Evolutionary conservation across 2,888 invertebrate species (phyloP).

Genomic region (Arrhopalites spinosus): DNA sequence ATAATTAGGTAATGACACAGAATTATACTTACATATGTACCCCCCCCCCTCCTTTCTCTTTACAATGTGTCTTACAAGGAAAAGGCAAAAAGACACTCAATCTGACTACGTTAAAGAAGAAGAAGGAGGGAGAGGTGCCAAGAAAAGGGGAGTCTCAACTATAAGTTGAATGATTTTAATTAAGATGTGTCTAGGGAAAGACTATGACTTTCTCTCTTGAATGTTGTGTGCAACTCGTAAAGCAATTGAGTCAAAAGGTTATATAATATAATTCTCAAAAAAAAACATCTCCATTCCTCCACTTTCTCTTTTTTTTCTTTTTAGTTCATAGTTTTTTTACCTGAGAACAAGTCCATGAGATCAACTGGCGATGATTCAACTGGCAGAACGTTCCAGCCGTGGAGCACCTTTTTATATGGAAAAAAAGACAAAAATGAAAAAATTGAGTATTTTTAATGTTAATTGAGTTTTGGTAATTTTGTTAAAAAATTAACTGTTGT

Average conservation of each 20-base stretch:
- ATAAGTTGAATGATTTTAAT: slow-evolving; percentile 35
- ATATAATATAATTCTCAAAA: background rate
- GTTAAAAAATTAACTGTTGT: no score
- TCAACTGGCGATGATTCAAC: slow-evolving; percentile 49
- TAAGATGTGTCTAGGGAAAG: slow-evolving; percentile 22
- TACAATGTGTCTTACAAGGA: no score
- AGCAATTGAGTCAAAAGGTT: slow-evolving; percentile 6
- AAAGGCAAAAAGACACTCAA: no score
- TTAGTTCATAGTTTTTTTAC: slow-evolving; percentile 42
- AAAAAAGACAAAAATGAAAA: no score
- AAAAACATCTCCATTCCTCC: background rate
- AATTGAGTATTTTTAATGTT: no score
- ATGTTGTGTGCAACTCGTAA: background rate
- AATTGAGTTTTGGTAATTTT: no score
- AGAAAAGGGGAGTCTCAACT: background rate
- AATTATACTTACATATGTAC: background rate
- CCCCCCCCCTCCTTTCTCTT: background rate
- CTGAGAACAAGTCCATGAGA: slow-evolving; percentile 55
- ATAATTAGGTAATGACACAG: slow-evolving; percentile 21
- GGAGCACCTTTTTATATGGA: no score
- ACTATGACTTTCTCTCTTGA: background rate
- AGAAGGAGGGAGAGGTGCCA: background rate
- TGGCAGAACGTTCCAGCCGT: slow-evolving; percentile 51
- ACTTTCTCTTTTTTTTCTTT: background rate
- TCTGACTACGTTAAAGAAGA: no score